Base-by-base conservation (phyloP, 2,113 vertebrate species). In the Peromyscus leucopus region DNA sequence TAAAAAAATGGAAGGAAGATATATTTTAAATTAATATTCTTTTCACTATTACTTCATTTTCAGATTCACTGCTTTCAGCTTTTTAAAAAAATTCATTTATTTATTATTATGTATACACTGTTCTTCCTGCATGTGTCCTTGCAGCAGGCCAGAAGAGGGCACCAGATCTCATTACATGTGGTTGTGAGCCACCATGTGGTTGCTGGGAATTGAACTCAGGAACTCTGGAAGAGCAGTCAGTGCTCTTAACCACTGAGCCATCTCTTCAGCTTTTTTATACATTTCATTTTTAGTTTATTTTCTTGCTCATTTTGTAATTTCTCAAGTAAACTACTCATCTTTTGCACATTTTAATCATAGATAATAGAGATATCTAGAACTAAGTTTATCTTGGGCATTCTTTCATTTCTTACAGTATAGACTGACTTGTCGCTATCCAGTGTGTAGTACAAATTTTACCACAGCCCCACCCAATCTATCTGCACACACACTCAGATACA, bases 1-100 rank as follows among this genome's bases (percentile, higher is more conserved):
- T 5, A 17, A 42, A 42, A 46, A 86, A 83, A 55, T 13, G 33
- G 17, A 82, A 67, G 6, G 46, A 69, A 87, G 3, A 5, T 10
- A 74, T 21, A 17, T 85, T 92, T 69, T 82, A 6, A 71, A 86
- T 86, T 85, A 76, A 12, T 88, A 91, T 26, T 55, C 74, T 71
- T 92, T 94, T 91, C 92, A 76, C 9, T 87, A 42, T 92, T 79
- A 69, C 80, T 92, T 92, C 75, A 9, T 63, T 87, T 95, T 94
- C 31, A 71, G 82, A 86, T 76, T 39, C 57, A 82, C 65, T 95
- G 61, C 33, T 86, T 95, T 95, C 51, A 87, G 42, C 24, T n/a
- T 96, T 57, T 85, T 91, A 48, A 48, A 48, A 48, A 48, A 48
- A 48, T 7, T 48, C 7, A 48, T 48, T 48, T 48, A 48, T 48